A percentile compares a stretch with the other conserved stretches of the same genome.
These are phyloP conservation scores for Gila orcuttii DNA, from an alignment of 2,113 vertebrate genomes.

Conservation along the genomic window DNA sequence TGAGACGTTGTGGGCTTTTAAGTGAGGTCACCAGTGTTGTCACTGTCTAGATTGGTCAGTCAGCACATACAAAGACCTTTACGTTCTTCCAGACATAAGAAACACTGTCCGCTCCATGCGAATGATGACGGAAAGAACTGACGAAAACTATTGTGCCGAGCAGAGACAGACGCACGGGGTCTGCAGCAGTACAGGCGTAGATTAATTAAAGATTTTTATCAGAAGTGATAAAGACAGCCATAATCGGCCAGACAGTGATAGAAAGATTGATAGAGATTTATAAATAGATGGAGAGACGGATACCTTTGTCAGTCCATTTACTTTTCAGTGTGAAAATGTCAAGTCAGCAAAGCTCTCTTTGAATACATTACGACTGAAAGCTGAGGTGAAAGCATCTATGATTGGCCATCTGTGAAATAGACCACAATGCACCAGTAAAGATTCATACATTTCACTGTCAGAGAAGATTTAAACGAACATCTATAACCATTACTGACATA, in stretches of 20 bases:
- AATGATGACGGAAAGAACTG: background rate
- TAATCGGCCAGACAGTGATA: slow-evolving; percentile 35
- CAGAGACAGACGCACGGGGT: background rate
- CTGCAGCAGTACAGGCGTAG: slow-evolving; percentile 28
- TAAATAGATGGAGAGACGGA: background rate
- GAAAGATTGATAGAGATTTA: slow-evolving; percentile 25
- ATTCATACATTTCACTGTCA: slow-evolving; percentile 8
- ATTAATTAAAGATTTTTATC: slow-evolving; percentile 64
- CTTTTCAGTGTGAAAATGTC: background rate
- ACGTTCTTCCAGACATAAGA: slow-evolving; percentile 8
- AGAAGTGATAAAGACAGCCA: slow-evolving; percentile 38
- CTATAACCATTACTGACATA: slow-evolving; percentile 12
- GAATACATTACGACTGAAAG: slow-evolving; percentile 9
- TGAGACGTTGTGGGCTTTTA: slow-evolving; percentile 50
- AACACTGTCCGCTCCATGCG: slow-evolving; percentile 34
- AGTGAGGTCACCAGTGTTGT: slow-evolving; percentile 49
- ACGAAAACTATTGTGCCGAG: background rate
- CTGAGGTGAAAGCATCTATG: slow-evolving; percentile 5
- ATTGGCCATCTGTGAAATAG: slow-evolving; percentile 18
- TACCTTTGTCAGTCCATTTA: slow-evolving; percentile 27
- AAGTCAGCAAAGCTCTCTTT: background rate
- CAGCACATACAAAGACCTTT: slow-evolving; percentile 18
- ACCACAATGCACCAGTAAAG: slow-evolving; percentile 3
- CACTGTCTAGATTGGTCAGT: slow-evolving; percentile 16
- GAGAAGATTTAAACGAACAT: slow-evolving; percentile 1